A percentile compares a stretch with the other conserved stretches of the same genome.
phyloP scores from a whole-genome alignment of 2,113 vertebrate species.

The Leptosomus discolor region DNA sequence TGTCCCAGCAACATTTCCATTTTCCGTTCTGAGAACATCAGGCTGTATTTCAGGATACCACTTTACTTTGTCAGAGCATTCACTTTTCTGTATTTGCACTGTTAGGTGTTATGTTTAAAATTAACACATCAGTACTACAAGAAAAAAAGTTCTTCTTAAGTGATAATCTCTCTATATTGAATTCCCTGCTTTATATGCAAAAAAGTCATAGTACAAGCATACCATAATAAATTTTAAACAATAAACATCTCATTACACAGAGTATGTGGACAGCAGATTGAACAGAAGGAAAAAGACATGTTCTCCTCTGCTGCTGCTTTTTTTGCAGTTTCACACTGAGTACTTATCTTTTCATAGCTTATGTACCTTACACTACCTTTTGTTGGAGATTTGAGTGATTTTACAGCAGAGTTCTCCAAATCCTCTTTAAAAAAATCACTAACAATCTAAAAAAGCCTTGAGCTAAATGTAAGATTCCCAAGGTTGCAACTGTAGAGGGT shows the following conservation, averaged over 20 bases:
- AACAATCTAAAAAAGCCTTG: not conserved
- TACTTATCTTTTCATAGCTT: not conserved
- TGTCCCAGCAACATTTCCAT: not conserved
- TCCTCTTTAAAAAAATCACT: accelerated
- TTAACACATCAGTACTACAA: not conserved
- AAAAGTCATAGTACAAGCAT: not conserved
- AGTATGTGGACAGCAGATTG: not conserved
- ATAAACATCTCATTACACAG: not conserved
- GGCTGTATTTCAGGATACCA: not conserved
- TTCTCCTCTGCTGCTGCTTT: not conserved
- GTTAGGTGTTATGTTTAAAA: not conserved
- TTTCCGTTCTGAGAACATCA: not conserved
- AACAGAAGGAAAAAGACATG: not conserved
- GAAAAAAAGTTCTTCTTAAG: not conserved
- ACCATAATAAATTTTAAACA: not conserved
- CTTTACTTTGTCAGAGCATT: not conserved
- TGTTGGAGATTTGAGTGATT: not conserved
- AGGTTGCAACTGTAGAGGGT: not conserved
- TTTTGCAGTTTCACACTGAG: not conserved
- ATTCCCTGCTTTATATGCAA: not conserved
- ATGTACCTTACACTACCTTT: not conserved
- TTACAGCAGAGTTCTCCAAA: not conserved
- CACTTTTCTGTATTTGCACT: not conserved
- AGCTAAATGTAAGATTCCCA: not conserved
- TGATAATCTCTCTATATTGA: not conserved